Percentiles rank a stretch among this genome's conserved stretches.
Conservation (phyloP, 2,113 vertebrate genomes). For the Phocoena phocoena region DNA sequence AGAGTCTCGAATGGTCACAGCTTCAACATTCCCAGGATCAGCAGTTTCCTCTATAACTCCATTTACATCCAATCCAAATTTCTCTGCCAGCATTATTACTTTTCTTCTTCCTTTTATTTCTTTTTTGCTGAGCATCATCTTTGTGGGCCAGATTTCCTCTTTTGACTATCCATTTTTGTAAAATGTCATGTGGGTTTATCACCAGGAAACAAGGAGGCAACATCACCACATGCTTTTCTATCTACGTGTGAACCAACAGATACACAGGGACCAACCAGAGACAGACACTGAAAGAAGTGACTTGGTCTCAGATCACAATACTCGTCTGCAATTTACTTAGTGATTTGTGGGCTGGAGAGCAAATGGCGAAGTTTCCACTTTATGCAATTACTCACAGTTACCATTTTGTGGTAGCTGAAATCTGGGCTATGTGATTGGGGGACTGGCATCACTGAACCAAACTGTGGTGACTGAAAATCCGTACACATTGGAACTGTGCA, state of each 20-base stretch:
- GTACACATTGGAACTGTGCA: rapidly evolving
- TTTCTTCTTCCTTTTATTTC: too few relatives aligned
- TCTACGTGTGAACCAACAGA: neutral
- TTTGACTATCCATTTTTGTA: neutral
- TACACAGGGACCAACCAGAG: rapidly evolving
- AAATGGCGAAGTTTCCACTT: rapidly evolving
- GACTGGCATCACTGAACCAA: rapidly evolving
- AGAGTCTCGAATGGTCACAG: rapidly evolving
- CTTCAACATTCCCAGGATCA: rapidly evolving
- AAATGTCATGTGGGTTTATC: neutral
- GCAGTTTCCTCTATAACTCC: neutral
- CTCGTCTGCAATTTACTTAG: neutral
- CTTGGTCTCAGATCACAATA: rapidly evolving
- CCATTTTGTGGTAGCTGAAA: rapidly evolving
- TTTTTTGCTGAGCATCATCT: neutral
- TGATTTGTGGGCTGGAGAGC: rapidly evolving
- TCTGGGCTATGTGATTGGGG: rapidly evolving
- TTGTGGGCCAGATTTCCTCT: neutral
- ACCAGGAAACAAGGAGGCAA: neutral
- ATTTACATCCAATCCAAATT: rapidly evolving
- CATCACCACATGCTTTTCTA: rapidly evolving
- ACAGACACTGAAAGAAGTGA: neutral
- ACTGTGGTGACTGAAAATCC: too few relatives aligned
- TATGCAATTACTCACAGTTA: rapidly evolving
- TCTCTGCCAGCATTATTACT: neutral